Conservation (phyloP, 2,797 vertebrate species). For the Enteromius thamalakanensis region DNA sequence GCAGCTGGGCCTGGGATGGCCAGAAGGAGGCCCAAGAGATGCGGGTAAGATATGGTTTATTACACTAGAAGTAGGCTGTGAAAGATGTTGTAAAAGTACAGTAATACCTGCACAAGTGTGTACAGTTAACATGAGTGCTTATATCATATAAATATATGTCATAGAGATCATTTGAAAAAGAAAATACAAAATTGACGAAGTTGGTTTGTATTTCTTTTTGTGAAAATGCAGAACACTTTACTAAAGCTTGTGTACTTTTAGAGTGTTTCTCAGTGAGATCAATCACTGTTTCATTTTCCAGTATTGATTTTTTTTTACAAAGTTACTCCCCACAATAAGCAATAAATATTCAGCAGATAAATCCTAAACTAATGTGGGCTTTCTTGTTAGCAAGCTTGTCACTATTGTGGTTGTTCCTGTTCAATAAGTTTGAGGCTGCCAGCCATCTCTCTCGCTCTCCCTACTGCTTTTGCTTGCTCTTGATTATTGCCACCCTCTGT, state of each 20-base stretch:
- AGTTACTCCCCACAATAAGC: background rate
- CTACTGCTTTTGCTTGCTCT: slow-evolving; percentile 46
- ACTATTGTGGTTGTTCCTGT: slow-evolving; percentile 34
- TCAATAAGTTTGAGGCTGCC: slow-evolving; percentile 35
- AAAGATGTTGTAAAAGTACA: background rate
- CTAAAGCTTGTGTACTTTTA: background rate
- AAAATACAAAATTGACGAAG: background rate
- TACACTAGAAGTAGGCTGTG: too few relatives aligned
- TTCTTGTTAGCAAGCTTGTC: slow-evolving; percentile 43
- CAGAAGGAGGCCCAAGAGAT: slow-evolving; percentile 94
- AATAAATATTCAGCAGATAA: slow-evolving; percentile 27
- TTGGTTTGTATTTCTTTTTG: background rate
- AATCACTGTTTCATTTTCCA: slow-evolving; percentile 26
- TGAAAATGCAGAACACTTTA: background rate
- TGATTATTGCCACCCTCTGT: slow-evolving; percentile 56
- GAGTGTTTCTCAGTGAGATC: background rate
- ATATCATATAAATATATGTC: background rate
- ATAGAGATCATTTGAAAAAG: background rate
- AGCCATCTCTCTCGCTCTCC: slow-evolving; percentile 11
- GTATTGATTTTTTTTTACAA: background rate
- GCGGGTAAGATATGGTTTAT: slow-evolving; percentile 83
- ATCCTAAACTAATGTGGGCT: slow-evolving; percentile 34
- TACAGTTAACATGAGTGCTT: background rate
- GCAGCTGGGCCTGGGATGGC: slow-evolving; percentile 99
- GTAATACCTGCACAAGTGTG: background rate